Percentiles rank a stretch among this genome's conserved stretches.
Conservation (phyloP, 2,797 vertebrate species). For the Falco biarmicus region DNA sequence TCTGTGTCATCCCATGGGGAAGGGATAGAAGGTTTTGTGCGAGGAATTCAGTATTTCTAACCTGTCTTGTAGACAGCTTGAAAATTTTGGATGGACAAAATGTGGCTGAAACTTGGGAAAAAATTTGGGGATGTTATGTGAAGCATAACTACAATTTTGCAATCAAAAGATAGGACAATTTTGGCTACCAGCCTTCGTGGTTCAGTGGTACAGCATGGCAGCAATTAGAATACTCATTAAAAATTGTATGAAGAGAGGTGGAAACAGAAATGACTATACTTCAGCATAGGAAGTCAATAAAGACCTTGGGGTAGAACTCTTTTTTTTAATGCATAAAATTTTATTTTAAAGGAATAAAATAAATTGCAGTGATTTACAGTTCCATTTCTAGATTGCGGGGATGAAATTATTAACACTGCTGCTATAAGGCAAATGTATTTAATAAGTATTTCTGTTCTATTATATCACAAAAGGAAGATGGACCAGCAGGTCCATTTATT, state of each 20-base stretch:
- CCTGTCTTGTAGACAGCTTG: neutral
- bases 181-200: neutral
- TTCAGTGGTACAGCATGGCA: neutral
- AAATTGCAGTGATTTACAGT: slow-evolving; percentile 48
- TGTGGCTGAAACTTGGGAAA: neutral
- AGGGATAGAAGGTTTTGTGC: neutral
- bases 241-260: neutral
- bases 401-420: slow-evolving; percentile 57
- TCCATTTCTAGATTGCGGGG: slow-evolving; percentile 17
- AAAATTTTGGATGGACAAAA: neutral
- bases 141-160: neutral
- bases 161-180: neutral
- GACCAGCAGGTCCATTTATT: neutral
- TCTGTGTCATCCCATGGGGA: neutral
- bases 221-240: slow-evolving; percentile 44
- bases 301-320: slow-evolving; percentile 36
- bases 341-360: slow-evolving; percentile 17
- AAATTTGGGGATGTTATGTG: neutral
- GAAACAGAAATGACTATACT: neutral
- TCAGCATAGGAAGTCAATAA: slow-evolving; percentile 51
- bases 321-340: neutral
- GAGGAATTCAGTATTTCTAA: neutral
- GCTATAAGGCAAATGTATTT: slow-evolving; percentile 46
- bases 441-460: slow-evolving; percentile 53
- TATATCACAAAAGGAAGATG: neutral